phyloP scores from a whole-genome alignment of 2,797 vertebrate genomes.

The Paramormyrops hopkinsi region DNA sequence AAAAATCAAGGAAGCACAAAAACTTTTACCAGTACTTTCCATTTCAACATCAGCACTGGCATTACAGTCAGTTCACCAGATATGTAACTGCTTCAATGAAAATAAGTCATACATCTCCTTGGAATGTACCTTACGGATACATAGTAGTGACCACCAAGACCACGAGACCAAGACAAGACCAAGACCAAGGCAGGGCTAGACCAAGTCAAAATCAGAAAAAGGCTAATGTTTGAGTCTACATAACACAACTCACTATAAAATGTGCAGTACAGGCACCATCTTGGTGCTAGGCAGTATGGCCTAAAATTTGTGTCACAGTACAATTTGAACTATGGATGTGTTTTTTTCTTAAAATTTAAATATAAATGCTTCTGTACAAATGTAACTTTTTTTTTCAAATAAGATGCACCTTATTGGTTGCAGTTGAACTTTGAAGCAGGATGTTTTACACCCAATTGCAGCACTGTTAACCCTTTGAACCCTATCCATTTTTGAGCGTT shows the following conservation, averaged over 20 bases:
- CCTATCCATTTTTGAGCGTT: background rate
- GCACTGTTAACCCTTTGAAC: background rate
- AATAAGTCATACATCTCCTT: background rate
- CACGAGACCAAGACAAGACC: background rate
- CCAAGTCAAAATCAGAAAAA: background rate
- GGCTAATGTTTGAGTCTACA: background rate
- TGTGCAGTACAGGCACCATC: background rate
- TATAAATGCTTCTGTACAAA: background rate
- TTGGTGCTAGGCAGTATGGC: background rate
- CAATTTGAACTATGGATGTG: background rate
- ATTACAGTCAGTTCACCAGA: background rate
- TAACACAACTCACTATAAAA: background rate
- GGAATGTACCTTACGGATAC: background rate
- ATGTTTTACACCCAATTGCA: background rate
- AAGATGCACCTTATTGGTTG: background rate
- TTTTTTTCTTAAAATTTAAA: background rate
- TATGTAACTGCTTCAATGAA: background rate
- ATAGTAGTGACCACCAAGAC: background rate
- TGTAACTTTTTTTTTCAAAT: background rate
- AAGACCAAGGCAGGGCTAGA: background rate
- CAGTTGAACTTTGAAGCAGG: background rate
- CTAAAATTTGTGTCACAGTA: background rate
- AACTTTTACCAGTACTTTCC: background rate
- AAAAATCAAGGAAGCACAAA: background rate
- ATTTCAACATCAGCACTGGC: background rate